Base-by-base conservation (phyloP, 2,888 invertebrate genomes). In the Eupsilia transversa region DNA sequence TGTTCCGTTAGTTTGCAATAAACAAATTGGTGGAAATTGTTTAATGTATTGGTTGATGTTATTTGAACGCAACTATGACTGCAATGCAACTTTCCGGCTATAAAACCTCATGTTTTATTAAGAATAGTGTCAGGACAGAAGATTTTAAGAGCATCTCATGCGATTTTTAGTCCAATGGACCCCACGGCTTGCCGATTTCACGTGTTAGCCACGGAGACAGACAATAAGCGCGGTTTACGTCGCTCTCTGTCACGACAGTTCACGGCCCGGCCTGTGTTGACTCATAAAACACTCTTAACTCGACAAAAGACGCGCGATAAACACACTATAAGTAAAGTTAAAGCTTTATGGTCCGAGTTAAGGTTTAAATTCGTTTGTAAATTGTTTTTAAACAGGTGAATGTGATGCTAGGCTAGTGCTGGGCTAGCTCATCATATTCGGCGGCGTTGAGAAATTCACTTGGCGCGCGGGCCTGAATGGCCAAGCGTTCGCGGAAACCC, bases 191-290 rank as follows among this genome's bases (percentile, higher is more conserved):
- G 95, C 84, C 89, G 93, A 96, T 96, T 96, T 96, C 94, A 95
- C 95, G 94, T 90, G 91, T 96, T 96, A 94, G 96, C 91, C 91
- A 96, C 95, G 95, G 90, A 87, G 91, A 95, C 95, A 95, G 96
- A 96, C 96, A 96, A 96, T 95, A 94, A 90, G 90, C 93, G 89
- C 88, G 88, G 91, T 94, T 94, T 93, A 93, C 92, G 88, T 89
- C 91, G 87, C 88, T 80, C 88, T 89, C 88, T 90, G 95, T 95
- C 95, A 93, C 93, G 90, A 90, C 88, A 90, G 93, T 93, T 93
- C 95, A 94, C 91, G 93, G 93, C 89, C 90, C 89, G 89, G 82
- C 91, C 88, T 88, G 90, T 89, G 89, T 90, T 91, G 90, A 90
- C 93, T 93, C 95, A 92, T 94, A 95, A 95, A 95, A 92, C 87